Conservation (phyloP, 1,140 invertebrate genomes). For the Nymphalis io region DNA sequence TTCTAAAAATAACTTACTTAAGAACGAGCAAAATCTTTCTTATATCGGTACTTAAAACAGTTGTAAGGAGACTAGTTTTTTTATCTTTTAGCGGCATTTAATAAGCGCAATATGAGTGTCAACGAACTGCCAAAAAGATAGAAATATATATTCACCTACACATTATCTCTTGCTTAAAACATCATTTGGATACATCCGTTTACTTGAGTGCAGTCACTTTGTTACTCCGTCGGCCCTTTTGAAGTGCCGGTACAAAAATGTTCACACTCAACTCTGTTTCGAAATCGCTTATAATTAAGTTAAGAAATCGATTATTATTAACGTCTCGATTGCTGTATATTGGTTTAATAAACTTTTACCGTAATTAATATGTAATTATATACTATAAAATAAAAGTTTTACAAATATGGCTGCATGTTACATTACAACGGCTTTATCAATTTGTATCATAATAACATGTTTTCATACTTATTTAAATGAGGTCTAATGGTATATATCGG, state of each 20-base stretch:
- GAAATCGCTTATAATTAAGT: neutral
- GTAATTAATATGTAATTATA: neutral
- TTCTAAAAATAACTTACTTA: too few species aligned
- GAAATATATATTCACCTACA: neutral
- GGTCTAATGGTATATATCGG: too few species aligned
- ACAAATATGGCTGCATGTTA: neutral
- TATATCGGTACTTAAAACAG: neutral
- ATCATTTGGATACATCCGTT: conserved; percentile 25
- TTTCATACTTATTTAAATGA: too few species aligned
- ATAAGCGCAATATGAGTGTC: conserved; percentile 1
- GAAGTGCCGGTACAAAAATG: conserved; percentile 15
- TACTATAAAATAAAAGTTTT: neutral
- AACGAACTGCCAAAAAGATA: conserved; percentile 10
- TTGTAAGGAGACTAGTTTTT: neutral
- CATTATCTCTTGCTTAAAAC: conserved; percentile 16
- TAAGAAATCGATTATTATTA: neutral
- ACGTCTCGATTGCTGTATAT: neutral
- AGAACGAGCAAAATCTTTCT: neutral
- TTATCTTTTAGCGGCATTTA: conserved; percentile 4
- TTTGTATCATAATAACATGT: too few species aligned
- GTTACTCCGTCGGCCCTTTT: conserved; percentile 26
- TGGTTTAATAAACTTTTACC: neutral
- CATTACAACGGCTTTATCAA: too few species aligned
- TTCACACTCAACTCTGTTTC: conserved; percentile 21
- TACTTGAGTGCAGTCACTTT: conserved; percentile 25